A percentile compares a stretch with the other conserved stretches of the same genome.
Evolutionary conservation across 2,113 vertebrate genomes (phyloP).

Genomic region (Tragulus kanchil): DNA sequence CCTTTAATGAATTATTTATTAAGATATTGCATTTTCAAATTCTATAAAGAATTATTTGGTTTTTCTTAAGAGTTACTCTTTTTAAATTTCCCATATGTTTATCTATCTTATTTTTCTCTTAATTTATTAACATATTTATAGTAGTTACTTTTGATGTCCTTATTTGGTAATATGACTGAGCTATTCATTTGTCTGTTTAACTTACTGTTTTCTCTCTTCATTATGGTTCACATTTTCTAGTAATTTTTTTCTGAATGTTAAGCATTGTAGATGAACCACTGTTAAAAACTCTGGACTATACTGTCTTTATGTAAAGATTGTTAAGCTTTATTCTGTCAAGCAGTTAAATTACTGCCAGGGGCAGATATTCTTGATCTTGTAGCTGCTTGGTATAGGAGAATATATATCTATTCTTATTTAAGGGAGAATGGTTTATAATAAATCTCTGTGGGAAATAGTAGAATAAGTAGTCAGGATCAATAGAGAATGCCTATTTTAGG

Average conservation of each 20-base stretch:
- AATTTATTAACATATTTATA: not conserved
- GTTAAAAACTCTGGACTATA: not conserved
- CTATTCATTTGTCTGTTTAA: not conserved
- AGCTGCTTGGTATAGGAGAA: not conserved
- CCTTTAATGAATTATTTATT: not conserved
- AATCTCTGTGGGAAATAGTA: not conserved
- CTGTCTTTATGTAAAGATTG: not conserved
- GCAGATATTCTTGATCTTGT: not conserved
- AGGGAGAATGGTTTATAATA: not conserved
- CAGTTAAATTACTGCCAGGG: not conserved
- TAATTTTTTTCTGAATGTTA: not conserved
- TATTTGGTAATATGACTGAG: not conserved
- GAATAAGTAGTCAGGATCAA: not conserved
- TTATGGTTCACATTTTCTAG: not conserved
- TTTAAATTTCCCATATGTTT: not conserved
- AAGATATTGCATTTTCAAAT: not conserved
- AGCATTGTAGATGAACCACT: not conserved
- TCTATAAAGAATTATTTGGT: not conserved
- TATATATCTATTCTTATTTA: not conserved
- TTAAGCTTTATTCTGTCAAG: conserved; percentile 4
- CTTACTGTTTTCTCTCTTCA: not conserved
- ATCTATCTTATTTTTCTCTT: not conserved
- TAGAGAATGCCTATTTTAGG: not conserved
- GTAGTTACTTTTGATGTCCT: not conserved
- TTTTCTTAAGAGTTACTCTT: conserved; percentile 24